These are phyloP conservation scores for Calyptommatus sinebrachiatus DNA, from an alignment of 2,113 vertebrate species.

Conservation along the genomic window DNA sequence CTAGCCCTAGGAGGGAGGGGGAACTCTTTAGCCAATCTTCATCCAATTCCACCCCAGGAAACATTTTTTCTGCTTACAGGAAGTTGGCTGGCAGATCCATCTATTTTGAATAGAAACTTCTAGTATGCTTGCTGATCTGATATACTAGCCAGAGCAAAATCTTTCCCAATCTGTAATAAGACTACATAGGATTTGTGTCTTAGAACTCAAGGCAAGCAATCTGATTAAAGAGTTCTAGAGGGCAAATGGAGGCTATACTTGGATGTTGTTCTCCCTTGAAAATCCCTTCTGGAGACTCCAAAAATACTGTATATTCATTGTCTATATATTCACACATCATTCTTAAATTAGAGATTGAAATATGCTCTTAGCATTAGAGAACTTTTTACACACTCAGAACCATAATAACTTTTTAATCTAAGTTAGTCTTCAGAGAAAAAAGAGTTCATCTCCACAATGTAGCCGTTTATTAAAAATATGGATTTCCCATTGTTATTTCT, in stretches of 20 bases:
- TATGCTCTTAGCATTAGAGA: background rate
- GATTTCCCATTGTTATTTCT: background rate
- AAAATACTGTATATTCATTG: background rate
- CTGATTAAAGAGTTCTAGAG: background rate
- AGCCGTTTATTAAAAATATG: background rate
- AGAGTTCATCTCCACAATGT: background rate
- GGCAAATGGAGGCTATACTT: background rate
- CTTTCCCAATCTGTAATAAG: background rate
- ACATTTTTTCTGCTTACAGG: too few relatives aligned
- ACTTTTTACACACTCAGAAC: background rate
- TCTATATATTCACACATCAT: background rate
- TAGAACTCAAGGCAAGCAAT: background rate
- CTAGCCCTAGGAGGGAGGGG: too few relatives aligned
- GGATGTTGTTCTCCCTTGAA: background rate
- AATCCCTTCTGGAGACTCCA: background rate
- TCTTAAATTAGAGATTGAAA: background rate
- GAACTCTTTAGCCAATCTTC: too few relatives aligned
- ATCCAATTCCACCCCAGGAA: too few relatives aligned
- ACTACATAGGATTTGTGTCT: background rate
- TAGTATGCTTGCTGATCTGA: too few relatives aligned
- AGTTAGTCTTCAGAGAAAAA: background rate
- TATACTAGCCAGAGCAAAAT: background rate
- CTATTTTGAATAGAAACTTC: too few relatives aligned
- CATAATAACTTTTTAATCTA: background rate
- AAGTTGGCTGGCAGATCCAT: too few relatives aligned